Evolutionary conservation across 2,888 invertebrate species (phyloP).

Genomic region (Habrosyne pyritoides): DNA sequence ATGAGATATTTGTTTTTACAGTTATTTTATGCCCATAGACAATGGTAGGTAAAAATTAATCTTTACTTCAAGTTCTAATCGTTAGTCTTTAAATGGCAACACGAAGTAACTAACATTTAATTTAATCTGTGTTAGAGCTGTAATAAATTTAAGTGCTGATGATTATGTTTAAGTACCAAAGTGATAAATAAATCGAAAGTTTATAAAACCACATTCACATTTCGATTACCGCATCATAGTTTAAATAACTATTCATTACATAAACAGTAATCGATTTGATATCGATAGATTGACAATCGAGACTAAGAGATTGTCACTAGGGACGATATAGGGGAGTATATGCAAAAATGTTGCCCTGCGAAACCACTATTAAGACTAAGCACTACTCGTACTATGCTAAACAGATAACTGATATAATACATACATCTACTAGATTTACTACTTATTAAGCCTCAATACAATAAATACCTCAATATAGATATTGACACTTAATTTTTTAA

Average conservation of each 20-base stretch:
- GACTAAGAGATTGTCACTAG: too few relatives aligned
- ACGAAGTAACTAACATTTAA: neutral
- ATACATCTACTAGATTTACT: too few relatives aligned
- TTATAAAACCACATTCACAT: neutral
- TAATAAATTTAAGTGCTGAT: neutral
- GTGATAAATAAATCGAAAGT: neutral
- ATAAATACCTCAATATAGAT: too few relatives aligned
- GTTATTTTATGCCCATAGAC: neutral
- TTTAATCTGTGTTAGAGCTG: too few relatives aligned
- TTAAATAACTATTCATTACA: neutral
- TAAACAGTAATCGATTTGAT: neutral
- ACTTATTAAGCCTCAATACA: too few relatives aligned
- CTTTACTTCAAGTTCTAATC: neutral
- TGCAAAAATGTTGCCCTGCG: too few relatives aligned
- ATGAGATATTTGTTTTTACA: neutral
- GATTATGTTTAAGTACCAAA: neutral
- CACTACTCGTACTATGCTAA: too few relatives aligned
- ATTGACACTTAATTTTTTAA: too few relatives aligned
- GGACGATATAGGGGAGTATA: too few relatives aligned
- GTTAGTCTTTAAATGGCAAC: neutral
- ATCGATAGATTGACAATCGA: neutral
- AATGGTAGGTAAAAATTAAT: neutral
- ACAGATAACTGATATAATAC: too few relatives aligned
- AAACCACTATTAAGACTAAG: too few relatives aligned
- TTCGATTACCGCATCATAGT: neutral